These are phyloP conservation scores for Nyctibius bracteatus DNA, from an alignment of 2,113 vertebrate genomes.

Conservation along the genomic window DNA sequence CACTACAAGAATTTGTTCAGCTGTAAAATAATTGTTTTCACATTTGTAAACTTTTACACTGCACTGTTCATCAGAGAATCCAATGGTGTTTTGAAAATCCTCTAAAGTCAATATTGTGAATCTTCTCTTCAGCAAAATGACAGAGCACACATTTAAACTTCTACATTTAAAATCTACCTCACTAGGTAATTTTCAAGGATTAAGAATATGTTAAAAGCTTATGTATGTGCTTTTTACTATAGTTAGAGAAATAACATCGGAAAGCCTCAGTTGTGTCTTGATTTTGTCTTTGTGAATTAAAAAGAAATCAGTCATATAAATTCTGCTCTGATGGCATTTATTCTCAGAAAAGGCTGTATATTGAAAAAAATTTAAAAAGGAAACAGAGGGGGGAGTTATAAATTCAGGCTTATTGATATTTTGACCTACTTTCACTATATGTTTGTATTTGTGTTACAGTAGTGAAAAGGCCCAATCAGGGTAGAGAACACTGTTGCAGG, in stretches of 20 bases:
- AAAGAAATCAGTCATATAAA: background rate
- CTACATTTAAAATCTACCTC: background rate
- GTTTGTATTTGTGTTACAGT: background rate
- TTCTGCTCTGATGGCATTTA: background rate
- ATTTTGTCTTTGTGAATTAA: background rate
- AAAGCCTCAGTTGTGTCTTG: background rate
- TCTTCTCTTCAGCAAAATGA: background rate
- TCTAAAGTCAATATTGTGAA: background rate
- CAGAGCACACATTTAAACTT: background rate
- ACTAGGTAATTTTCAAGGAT: background rate
- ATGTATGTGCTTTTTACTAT: background rate
- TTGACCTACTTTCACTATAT: background rate
- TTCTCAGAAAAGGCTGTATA: background rate
- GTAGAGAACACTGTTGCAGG: background rate
- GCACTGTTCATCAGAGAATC: background rate
- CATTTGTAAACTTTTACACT: background rate
- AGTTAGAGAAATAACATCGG: background rate
- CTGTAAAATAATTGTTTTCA: background rate
- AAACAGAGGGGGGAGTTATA: background rate
- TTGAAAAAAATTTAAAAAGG: background rate
- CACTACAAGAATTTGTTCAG: background rate
- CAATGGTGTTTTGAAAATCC: background rate
- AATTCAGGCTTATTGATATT: background rate
- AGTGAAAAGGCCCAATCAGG: background rate
- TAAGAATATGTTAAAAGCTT: background rate